A percentile compares a stretch with the other conserved stretches of the same genome.
These are phyloP conservation scores for Dinothrombium tinctorium DNA, from an alignment of 1,140 invertebrate genomes.

Conservation along the genomic window DNA sequence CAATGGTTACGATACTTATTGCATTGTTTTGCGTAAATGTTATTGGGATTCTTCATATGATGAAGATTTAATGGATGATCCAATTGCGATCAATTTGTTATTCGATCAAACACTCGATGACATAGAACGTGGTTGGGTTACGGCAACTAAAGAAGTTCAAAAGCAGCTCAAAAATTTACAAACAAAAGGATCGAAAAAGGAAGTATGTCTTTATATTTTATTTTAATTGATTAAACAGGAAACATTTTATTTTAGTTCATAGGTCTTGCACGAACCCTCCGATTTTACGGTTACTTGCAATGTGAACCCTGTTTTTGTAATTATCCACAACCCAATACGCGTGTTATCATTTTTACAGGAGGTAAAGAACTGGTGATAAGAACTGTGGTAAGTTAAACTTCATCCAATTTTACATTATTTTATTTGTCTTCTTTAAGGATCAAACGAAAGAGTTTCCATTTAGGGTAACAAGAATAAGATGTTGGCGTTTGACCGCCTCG, in stretches of 20 bases:
- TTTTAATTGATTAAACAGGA: background rate
- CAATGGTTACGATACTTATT: conserved; percentile 21
- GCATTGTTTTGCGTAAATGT: conserved; percentile 49
- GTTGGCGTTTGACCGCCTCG: conserved; percentile 68
- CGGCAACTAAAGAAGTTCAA: conserved; percentile 38
- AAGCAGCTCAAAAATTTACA: conserved; percentile 41
- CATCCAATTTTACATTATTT: background rate
- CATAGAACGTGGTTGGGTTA: conserved; percentile 59
- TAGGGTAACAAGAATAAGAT: conserved; percentile 79
- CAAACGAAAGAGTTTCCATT: conserved; percentile 50
- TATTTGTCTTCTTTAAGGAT: conserved; percentile 17
- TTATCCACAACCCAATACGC: conserved; percentile 41
- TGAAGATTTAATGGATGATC: conserved; percentile 47
- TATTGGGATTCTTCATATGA: conserved; percentile 73
- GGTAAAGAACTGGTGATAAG: conserved; percentile 36
- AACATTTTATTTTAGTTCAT: conserved; percentile 40
- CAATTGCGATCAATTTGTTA: conserved; percentile 54
- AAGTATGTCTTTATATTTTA: conserved; percentile 29
- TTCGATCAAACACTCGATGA: conserved; percentile 67
- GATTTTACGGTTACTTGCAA: conserved; percentile 69
- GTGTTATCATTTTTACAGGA: conserved; percentile 42
- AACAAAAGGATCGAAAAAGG: conserved; percentile 47
- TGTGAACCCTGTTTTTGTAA: conserved; percentile 49
- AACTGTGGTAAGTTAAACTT: background rate
- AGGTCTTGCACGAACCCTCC: conserved; percentile 45